Evolutionary conservation across 1,140 invertebrate genomes (phyloP), one percentile per base, ranked within the genome.

Genomic region (Sminthurinus signatus): DNA sequence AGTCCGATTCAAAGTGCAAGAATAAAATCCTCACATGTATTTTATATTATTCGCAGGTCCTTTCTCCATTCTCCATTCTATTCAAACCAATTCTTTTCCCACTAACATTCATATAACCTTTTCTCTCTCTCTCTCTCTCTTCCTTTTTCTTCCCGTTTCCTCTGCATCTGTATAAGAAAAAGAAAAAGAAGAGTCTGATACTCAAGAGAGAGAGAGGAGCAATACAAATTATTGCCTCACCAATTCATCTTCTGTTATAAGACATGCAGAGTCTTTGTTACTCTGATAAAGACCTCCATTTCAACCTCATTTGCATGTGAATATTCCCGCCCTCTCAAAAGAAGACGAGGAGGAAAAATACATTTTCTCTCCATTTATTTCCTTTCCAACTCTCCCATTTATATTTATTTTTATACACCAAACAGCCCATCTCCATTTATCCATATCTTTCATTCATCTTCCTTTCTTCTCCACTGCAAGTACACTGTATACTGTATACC

Each of bases 191-290:
- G 32, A 36, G 32, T 29, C 54, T 63, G 39, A 56, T 63, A 27
- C 44, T 57, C 54, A 29, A 48, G 27, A 60, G 12, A 48, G 57
- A 57, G 32, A 60, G 43, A 44, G 44, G 46, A 61, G 64, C 58
- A 66, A 61, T 62, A 67, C 65, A 67, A 67, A 67, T 67, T 67
- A 67, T 67, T 62, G 65, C 65, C 17, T 50, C 8, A 32, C 65
- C 60, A 62, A 67, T 67, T 67, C 65, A 67, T 67, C 65, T 67
- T 67, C 60, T 48, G 36, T 43, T 54, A 65, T 61, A 66, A 56
- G 54, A 66, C 59, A 42, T 61, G 29, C 59, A 54, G 51, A 62
- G 32, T 67, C 56, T 66, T 57, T 66, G 51, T 61, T 65, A 46
- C 63, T 60, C 63, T 60, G 63, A 65, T 65, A 65, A 65, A 65